Base-by-base conservation (phyloP, 2,888 invertebrate genomes). In the Brachyopa scutellaris region DNA sequence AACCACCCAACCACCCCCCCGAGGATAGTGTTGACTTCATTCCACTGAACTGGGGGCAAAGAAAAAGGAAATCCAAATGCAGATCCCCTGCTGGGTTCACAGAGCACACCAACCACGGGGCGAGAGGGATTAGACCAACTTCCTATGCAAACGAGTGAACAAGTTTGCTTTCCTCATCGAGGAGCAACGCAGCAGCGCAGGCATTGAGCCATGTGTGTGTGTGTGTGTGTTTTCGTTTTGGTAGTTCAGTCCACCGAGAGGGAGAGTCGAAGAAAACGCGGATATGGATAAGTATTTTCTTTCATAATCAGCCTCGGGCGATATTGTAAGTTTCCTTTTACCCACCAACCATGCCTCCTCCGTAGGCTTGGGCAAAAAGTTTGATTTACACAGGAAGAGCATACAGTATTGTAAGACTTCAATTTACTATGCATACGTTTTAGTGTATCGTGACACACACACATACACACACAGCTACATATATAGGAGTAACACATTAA, bases 371-470 rank as follows among this genome's bases (percentile, higher is more conserved):
- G 53, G 55, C 49, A 74, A 51, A 62, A 69, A 69, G 57, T 70
- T 62, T 70, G 77, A 77, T 77, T 77, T 77, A 57, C 74, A 69
- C 74, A 69, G 69, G 74, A 74, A 69, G 74, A 69, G 62, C 67
- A 42, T 55, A 74, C 57, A 69, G 61, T 79, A 61, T 67, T 62
- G 67, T 79, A 79, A 74, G 67, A 69, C 80, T 61, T 74, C 74
- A 80, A 76, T 80, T 80, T 80, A 69, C 74, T 57, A 80, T 80
- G 80, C 80, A 74, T 80, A 76, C 62, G 74, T 38, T n/a, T n/a
- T 40, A 17, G n/a, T 59, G 36, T 69, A 26, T 47, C 17, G 15
- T 42, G 8, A 23, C 11, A 40, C 13, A 51, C 17, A 47, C 6
- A 51, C 40, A 23, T 26, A 17, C 9, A 6, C 29, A 13, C 33